A percentile compares a stretch with the other conserved stretches of the same genome.
These are phyloP conservation scores for Chrysina gloriosa DNA, from an alignment of 2,888 invertebrate genomes.

Conservation along the genomic window DNA sequence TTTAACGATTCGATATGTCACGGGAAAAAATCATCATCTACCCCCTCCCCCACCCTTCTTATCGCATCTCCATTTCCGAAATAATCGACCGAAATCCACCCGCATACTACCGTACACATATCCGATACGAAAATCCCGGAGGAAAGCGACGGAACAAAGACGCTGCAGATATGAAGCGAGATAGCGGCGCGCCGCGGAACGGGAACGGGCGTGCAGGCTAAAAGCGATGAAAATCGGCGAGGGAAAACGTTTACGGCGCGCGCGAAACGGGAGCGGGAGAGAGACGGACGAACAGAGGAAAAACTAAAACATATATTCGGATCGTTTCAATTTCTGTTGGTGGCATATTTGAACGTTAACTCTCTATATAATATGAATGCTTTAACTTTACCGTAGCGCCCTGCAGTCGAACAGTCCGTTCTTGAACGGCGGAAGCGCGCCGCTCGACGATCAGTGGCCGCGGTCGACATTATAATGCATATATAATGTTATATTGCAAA, in stretches of 20 bases:
- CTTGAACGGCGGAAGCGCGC: constrained; percentile 54
- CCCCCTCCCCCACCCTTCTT: too few species aligned
- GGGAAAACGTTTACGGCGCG: neutral
- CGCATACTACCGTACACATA: too few species aligned
- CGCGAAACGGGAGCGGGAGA: neutral
- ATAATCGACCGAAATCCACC: too few species aligned
- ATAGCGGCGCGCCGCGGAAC: neutral
- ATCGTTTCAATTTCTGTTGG: constrained; percentile 66
- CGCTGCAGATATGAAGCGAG: neutral
- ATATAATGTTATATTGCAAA: constrained; percentile 66
- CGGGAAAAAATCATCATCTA: too few species aligned
- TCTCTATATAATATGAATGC: constrained; percentile 66
- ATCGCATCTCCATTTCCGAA: too few species aligned
- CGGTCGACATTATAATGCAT: constrained; percentile 65
- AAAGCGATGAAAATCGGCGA: constrained; percentile 41
- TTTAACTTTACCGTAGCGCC: constrained; percentile 63
- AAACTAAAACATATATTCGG: constrained; percentile 64
- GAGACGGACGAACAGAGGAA: constrained; percentile 50
- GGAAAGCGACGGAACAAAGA: neutral
- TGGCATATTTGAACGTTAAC: constrained; percentile 66
- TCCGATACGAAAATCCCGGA: neutral
- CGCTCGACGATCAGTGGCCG: constrained; percentile 51
- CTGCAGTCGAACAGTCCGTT: constrained; percentile 58
- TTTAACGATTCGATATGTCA: too few species aligned
- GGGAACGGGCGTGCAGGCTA: neutral